Conservation (phyloP, 2,113 vertebrate species). For the Trochalopteron elliotii region DNA sequence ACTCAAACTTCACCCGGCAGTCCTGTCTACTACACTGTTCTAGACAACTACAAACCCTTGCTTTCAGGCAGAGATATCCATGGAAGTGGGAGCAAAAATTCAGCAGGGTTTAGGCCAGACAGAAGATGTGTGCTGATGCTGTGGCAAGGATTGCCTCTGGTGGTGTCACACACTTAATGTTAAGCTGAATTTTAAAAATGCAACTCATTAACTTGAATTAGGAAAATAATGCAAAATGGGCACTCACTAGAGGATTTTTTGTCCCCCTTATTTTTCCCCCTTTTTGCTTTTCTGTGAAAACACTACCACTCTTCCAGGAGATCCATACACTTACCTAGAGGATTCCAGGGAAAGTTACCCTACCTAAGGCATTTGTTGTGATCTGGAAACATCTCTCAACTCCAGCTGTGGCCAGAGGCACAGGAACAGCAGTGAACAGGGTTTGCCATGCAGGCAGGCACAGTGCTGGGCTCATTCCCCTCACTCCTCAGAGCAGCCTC, state of each 20-base stretch:
- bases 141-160: not conserved
- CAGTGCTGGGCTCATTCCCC: not conserved
- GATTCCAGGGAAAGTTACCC: not conserved
- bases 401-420: not conserved
- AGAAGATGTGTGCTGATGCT: fast-evolving
- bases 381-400: not conserved
- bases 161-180: not conserved
- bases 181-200: not conserved
- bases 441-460: not conserved
- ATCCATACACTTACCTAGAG: not conserved
- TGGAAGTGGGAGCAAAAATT: not conserved
- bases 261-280: fast-evolving
- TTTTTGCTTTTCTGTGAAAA: not conserved
- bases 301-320: not conserved
- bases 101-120: not conserved
- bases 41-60: fast-evolving
- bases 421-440: not conserved
- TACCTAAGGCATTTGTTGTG: not conserved
- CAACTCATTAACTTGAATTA: not conserved
- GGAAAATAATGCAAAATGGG: not conserved
- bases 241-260: fast-evolving
- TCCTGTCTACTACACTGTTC: not conserved
- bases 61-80: not conserved
- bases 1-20: not conserved
- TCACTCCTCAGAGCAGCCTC: not conserved